These are phyloP conservation scores for Sitta europaea DNA, from an alignment of 2,113 vertebrate species.

Conservation along the genomic window DNA sequence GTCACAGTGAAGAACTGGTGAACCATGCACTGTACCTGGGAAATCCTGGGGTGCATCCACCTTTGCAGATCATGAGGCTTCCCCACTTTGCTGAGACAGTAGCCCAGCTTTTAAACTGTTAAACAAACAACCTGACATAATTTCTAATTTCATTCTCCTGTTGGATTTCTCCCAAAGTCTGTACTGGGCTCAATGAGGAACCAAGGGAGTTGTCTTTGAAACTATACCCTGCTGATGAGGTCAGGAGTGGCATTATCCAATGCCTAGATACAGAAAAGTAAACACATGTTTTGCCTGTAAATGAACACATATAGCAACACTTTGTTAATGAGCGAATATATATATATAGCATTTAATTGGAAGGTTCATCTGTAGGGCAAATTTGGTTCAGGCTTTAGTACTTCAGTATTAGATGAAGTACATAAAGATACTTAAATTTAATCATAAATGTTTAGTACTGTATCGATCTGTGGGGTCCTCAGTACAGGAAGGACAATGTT, in stretches of 20 bases:
- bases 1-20: background rate
- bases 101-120: background rate
- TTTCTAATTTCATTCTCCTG: background rate
- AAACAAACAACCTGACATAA: background rate
- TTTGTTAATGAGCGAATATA: background rate
- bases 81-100: background rate
- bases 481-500: background rate
- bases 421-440: background rate
- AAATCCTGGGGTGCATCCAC: background rate
- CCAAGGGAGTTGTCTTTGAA: background rate
- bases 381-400: background rate
- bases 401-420: background rate
- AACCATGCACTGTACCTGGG: background rate
- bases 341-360: background rate
- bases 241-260: background rate
- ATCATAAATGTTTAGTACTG: background rate
- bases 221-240: background rate
- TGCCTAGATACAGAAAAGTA: background rate
- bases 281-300: background rate
- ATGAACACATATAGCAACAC: background rate
- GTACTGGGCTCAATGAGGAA: background rate
- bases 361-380: background rate
- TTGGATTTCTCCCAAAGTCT: background rate
- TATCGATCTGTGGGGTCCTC: too few relatives aligned
- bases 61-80: background rate